Base-by-base conservation (phyloP, 2,888 invertebrate species). In the Sarcophaga carnaria region DNA sequence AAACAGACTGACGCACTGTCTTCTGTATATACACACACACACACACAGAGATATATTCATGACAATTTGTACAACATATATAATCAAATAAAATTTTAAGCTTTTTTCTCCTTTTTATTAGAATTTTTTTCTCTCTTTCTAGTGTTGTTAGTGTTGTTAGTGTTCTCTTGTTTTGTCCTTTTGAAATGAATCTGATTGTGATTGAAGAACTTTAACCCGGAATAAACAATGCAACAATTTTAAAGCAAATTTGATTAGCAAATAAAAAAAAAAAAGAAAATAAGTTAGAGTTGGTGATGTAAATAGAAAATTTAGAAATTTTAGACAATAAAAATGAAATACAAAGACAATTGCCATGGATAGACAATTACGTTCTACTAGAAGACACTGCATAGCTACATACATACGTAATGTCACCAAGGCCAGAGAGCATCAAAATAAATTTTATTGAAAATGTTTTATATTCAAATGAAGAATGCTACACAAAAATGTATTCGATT, bases 201-300 rank as follows among this genome's bases (percentile, higher is more conserved):
- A 76, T 60, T 54, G 54, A 66, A 60, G 54, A 66, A 80, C 37
- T 80, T 75, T 76, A 71, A 60, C 27, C 66, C 66, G 76, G 49
- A 80, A 80, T 63, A 80, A 85, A 77, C 84, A 85, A 80, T 85
- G 76, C 84, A 84, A 85, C 80, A 84, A 84, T 84, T 84, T 80
- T 84, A 80, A 80, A 76, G 70, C 84, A 80, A 80, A 85, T 85
- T 85, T 85, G 80, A 80, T 80, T 76, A 80, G 62, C 80, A 76
- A 80, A 85, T 85, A 76, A 85, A 83, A 62, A 3, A n/a, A 83
- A 83, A 49, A 72, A 72, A 49, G 64, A 62, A 22, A 14, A 83
- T 49, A 37, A 37, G 2, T 37, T 25, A 4, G 10, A 37, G 37
- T 37, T 37, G 37, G 8, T 37, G 37, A 37, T 37, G 37, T 37